Percentiles rank a stretch among this genome's conserved stretches.
phyloP scores from a whole-genome alignment of 2,888 invertebrate species.

The Tipula helvola region DNA sequence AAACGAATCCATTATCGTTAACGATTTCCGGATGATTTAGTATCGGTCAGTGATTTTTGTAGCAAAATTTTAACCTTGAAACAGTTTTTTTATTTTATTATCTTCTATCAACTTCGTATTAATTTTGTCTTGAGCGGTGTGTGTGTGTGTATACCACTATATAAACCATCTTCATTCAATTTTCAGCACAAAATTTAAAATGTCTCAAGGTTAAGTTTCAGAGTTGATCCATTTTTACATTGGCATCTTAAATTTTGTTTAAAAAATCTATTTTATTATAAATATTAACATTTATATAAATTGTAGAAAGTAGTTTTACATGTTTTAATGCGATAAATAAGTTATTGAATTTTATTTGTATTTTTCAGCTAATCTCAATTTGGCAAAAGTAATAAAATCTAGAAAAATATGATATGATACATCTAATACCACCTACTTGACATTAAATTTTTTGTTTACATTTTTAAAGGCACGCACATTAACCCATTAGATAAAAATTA shows the following conservation, averaged over 20 bases:
- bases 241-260: neutral
- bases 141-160: neutral
- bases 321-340: neutral
- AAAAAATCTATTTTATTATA: too few relatives aligned
- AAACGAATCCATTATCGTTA: neutral
- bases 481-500: too few relatives aligned
- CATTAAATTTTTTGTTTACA: too few relatives aligned
- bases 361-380: neutral
- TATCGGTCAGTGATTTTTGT: neutral
- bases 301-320: neutral
- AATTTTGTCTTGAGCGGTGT: neutral
- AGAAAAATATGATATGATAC: too few relatives aligned
- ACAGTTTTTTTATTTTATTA: neutral
- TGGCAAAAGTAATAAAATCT: neutral
- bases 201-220: neutral
- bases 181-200: neutral
- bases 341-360: neutral
- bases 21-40: neutral
- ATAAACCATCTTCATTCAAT: neutral
- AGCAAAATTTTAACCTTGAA: neutral
- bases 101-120: neutral
- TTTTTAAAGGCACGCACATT: too few relatives aligned
- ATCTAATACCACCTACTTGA: too few relatives aligned
- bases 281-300: neutral
- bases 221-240: neutral